Percentiles rank a stretch among this genome's conserved stretches.
These are phyloP conservation scores for Abrostola tripartita DNA, from an alignment of 2,888 invertebrate species.

Conservation along the genomic window DNA sequence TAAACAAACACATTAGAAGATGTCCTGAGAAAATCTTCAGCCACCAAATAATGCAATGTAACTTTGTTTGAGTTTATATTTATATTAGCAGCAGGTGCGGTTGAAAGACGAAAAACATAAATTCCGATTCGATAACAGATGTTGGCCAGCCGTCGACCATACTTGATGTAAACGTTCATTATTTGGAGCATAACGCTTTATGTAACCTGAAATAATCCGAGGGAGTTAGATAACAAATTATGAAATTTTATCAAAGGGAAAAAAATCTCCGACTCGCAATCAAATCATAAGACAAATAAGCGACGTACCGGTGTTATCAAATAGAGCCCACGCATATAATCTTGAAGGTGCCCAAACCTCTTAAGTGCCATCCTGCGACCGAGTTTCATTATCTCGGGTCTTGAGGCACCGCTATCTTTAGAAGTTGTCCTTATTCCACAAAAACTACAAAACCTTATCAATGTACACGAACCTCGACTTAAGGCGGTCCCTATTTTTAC, in stretches of 20 bases:
- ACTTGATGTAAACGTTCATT: conserved; percentile 74
- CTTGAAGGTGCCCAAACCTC: conserved; percentile 73
- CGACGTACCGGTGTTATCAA: conserved; percentile 74
- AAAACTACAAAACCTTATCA: conserved; percentile 86
- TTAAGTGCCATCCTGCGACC: conserved; percentile 76
- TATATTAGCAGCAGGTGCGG: conserved; percentile 80
- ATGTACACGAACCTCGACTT: conserved; percentile 85
- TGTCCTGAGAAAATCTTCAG: conserved; percentile 65
- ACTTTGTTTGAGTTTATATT: conserved; percentile 68
- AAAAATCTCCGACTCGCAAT: conserved; percentile 65
- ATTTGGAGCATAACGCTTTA: conserved; percentile 76
- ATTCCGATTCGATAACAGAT: conserved; percentile 84
- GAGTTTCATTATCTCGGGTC: conserved; percentile 78
- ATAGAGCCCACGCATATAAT: conserved; percentile 74
- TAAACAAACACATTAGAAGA: conserved; percentile 71
- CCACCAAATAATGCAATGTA: conserved; percentile 53
- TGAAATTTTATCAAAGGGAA: conserved; percentile 59
- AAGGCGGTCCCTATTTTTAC: conserved; percentile 82
- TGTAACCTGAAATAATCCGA: conserved; percentile 74
- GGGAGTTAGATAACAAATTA: conserved; percentile 57
- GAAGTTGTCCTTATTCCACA: conserved; percentile 78
- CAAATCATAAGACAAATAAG: conserved; percentile 77
- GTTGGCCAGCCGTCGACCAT: conserved; percentile 78
- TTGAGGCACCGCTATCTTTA: conserved; percentile 79
- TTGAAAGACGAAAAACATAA: conserved; percentile 84